These are phyloP conservation scores for Telmatochromis sp. DNA, from an alignment of 2,113 vertebrate species.

Conservation along the genomic window DNA sequence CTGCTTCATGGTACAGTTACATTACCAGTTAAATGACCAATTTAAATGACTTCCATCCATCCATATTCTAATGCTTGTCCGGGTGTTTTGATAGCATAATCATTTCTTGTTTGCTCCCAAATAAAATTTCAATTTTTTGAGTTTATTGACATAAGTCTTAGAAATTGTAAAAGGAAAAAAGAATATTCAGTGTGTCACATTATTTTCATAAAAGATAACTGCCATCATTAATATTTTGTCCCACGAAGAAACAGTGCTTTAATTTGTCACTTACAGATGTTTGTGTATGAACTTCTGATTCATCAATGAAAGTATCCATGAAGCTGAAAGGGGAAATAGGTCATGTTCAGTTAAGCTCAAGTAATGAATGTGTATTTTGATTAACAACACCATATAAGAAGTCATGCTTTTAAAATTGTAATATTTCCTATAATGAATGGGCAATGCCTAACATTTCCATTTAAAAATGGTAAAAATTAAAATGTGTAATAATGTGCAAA, in stretches of 20 bases:
- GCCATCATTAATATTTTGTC: not conserved
- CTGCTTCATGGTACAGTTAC: not conserved
- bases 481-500: not conserved
- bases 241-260: not conserved
- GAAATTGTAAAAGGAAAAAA: not conserved
- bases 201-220: not conserved
- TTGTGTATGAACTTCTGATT: not conserved
- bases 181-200: not conserved
- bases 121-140: not conserved
- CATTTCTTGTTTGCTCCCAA: not conserved
- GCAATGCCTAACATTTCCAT: not conserved
- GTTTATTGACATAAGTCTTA: not conserved
- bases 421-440: not conserved
- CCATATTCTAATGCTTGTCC: not conserved
- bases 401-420: not conserved
- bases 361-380: not conserved
- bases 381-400: not conserved
- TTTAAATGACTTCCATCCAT: not conserved
- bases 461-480: not conserved
- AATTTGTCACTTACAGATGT: not conserved
- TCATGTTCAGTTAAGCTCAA: not conserved
- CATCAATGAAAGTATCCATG: not conserved
- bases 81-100: not conserved
- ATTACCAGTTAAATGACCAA: not conserved
- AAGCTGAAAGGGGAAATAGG: not conserved